Base-by-base conservation (phyloP, 2,113 vertebrate species). In the Siniperca knerii region DNA sequence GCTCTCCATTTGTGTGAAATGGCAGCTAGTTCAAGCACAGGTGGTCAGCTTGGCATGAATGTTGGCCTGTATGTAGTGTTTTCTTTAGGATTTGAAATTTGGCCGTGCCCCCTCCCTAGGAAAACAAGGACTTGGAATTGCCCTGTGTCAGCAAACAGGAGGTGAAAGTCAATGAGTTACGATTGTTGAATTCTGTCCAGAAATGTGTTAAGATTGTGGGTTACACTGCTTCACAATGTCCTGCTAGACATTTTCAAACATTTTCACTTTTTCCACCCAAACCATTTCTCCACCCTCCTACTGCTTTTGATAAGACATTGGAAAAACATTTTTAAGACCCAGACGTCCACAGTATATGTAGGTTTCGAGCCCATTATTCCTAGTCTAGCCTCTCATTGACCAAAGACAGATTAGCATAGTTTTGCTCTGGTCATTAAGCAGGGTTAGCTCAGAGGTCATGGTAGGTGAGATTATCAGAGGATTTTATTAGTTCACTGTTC, bases 1-100 rank as follows among this genome's bases (percentile, higher is more conserved):
- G 90, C 87, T 94, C 84, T 83, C 86, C 89, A 82, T 87, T 93
- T 94, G 93, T 86, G 85, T 84, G 87, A 87, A 94, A 90, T 77
- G 57, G 83, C 78, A 79, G 72, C 86, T 89, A 89, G 84, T 89
- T 86, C 35, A 73, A 69, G 84, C 91, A 91, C 94, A 95, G 92
- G 91, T 95, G 94, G 88, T 67, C 79, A 84, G 75, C 68, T 80
- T 80, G 82, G 87, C 69, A 89, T 90, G 73, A 92, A 90, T 90
- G 83, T 88, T 75, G 54, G 85, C 20, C 42, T 87, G 79, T 87
- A 46, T 73, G 61, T 62, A 21, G 68, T 92, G 89, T 92, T 95
- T 94, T 91, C 75, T 77, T 90, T 84, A 84, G 40, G 82, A 89
- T 85, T 86, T 55, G 0, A 90, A 81, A 88, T 74, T 33, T 84